phyloP scores from a whole-genome alignment of 2,888 invertebrate genomes.

The Mamestra brassicae region DNA sequence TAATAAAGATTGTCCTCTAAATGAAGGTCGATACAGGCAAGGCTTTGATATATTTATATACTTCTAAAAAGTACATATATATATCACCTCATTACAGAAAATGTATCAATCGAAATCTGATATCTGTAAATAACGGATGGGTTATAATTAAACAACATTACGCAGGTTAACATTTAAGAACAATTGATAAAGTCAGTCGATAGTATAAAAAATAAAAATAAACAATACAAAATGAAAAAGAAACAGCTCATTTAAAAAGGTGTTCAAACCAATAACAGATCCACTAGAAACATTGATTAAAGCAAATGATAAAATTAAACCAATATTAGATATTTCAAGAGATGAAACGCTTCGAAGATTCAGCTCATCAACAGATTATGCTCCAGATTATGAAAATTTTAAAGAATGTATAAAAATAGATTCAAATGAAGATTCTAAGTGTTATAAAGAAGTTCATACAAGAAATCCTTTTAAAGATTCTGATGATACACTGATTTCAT shows the following conservation, averaged over 20 bases:
- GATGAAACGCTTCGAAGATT: background rate
- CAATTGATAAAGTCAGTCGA: slow-evolving; percentile 5
- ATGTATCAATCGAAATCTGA: slow-evolving; percentile 13
- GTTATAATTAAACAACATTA: background rate
- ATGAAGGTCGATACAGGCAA: too few species aligned
- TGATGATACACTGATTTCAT: slow-evolving; percentile 1
- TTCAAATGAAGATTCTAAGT: slow-evolving; percentile 1
- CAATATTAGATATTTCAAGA: background rate
- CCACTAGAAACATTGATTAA: slow-evolving; percentile 14
- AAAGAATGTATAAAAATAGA: slow-evolving; percentile 8
- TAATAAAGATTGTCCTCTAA: too few species aligned
- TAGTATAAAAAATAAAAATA: slow-evolving; percentile 3
- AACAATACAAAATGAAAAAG: slow-evolving; percentile 4
- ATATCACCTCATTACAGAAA: background rate
- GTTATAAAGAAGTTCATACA: slow-evolving; percentile 2
- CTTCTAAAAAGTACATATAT: too few species aligned
- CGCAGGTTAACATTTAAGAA: background rate
- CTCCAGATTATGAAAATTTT: slow-evolving; percentile 16
- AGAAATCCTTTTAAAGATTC: slow-evolving; percentile 8
- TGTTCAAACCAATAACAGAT: slow-evolving; percentile 25
- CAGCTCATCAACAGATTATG: background rate
- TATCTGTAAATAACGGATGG: slow-evolving; percentile 5
- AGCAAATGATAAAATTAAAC: slow-evolving; percentile 9
- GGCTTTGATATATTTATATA: too few species aligned
- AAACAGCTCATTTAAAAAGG: background rate